phyloP scores from a whole-genome alignment of 2,113 vertebrate genomes.

The Mustela lutreola region DNA sequence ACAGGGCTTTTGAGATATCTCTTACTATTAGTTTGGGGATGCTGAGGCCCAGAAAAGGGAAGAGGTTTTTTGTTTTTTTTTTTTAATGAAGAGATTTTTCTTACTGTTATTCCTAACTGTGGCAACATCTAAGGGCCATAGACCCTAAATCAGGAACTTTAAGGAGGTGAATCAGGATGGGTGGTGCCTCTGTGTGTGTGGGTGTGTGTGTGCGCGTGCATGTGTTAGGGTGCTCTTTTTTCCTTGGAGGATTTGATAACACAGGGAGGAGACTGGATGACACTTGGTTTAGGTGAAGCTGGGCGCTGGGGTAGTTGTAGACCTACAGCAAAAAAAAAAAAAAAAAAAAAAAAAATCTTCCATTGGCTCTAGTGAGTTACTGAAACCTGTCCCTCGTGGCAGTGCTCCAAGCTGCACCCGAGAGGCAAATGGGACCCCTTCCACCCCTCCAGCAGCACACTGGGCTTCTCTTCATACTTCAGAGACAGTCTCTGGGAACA shows the following conservation, averaged over 20 bases:
- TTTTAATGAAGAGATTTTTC: background rate
- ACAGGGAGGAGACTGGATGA: background rate
- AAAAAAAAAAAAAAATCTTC: background rate
- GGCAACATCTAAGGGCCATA: background rate
- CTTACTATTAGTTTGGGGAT: background rate
- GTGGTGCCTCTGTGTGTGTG: background rate
- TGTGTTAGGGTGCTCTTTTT: background rate
- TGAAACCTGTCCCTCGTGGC: background rate
- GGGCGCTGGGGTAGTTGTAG: background rate
- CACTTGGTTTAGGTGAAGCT: background rate
- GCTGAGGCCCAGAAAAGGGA: background rate
- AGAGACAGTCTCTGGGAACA: background rate
- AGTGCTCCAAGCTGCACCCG: background rate
- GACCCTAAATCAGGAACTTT: background rate
- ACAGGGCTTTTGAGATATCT: background rate
- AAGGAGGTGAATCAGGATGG: background rate
- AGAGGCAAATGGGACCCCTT: too few species aligned
- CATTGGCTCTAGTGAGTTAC: background rate
- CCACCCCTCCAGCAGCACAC: background rate
- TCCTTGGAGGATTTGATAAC: background rate
- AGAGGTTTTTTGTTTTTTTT: background rate
- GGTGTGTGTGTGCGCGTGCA: background rate
- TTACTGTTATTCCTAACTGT: conserved; percentile 10
- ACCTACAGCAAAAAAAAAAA: background rate
- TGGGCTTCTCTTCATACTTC: background rate